These are phyloP conservation scores for Irena cyanogastra DNA, from an alignment of 2,113 vertebrate genomes.

Conservation along the genomic window DNA sequence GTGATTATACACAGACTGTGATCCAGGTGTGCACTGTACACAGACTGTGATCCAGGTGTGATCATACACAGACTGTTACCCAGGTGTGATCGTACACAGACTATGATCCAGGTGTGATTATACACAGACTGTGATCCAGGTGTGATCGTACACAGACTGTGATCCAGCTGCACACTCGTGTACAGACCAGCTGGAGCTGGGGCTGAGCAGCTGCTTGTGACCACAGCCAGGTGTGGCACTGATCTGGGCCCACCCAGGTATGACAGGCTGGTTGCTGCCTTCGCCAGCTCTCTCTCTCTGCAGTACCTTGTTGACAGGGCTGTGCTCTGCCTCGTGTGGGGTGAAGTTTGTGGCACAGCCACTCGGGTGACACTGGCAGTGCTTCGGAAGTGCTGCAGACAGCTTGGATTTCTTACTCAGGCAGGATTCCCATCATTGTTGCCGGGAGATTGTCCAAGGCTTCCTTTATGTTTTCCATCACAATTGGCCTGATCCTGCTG, in stretches of 20 bases:
- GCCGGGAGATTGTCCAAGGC: not conserved
- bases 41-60: not conserved
- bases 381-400: not conserved
- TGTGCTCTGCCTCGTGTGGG: not conserved
- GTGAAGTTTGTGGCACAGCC: not conserved
- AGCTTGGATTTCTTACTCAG: not conserved
- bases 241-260: not conserved
- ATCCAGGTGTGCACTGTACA: too few relatives aligned
- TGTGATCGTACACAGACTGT: not conserved
- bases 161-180: not conserved
- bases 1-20: too few relatives aligned
- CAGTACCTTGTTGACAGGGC: rapidly evolving
- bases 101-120: not conserved
- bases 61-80: too few relatives aligned
- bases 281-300: not conserved
- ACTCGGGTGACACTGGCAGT: not conserved
- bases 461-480: not conserved
- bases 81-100: too few relatives aligned
- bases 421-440: not conserved
- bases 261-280: not conserved
- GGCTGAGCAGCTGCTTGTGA: rapidly evolving
- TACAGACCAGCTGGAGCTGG: not conserved
- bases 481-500: not conserved
- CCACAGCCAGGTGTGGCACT: not conserved
- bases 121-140: not conserved